Evolutionary conservation across 2,888 invertebrate species (phyloP), one percentile per base, ranked within the genome.

Genomic region (Megamerina dolium): DNA sequence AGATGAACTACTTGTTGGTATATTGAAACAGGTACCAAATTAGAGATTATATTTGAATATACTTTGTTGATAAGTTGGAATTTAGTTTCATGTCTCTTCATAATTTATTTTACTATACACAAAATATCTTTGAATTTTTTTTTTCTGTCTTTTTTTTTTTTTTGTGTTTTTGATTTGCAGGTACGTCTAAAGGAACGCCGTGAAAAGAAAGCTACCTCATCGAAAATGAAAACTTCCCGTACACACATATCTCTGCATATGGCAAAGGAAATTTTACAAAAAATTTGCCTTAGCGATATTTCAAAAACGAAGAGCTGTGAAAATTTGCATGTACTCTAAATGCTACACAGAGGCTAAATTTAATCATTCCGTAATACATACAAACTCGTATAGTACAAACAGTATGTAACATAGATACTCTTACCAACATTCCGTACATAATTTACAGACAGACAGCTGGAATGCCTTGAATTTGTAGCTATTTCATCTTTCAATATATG

Each of bases 1-100:
- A 16, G 95, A 96, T 70, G 95, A 96, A 66, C 79, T 96, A 17
- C 79, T 96, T 31, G 93, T 94, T 2, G 95, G 95, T 3, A 83
- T 92, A 54, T 78, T 95, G 34, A 92, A 91, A 66, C 93, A 94
- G 75, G 72, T 70, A 14, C 19, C 10, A 23, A 3, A 20, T 5
- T n/a, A n/a, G n/a, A 37, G 10, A 30, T 13, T 21, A 30, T 14
- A 6, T n/a, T n/a, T n/a, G n/a, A n/a, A n/a, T n/a, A n/a, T n/a
- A n/a, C n/a, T n/a, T n/a, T n/a, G n/a, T n/a, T n/a, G n/a, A n/a
- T n/a, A n/a, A n/a, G n/a, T n/a, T n/a, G n/a, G n/a, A n/a, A n/a
- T n/a, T n/a, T n/a, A n/a, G n/a, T n/a, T n/a, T n/a, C n/a, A n/a
- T n/a, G n/a, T n/a, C n/a, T n/a, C n/a, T n/a, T 16, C 8, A 1